Evolutionary conservation across 2,797 vertebrate species (phyloP).

Genomic region (Diplodus puntazzo): DNA sequence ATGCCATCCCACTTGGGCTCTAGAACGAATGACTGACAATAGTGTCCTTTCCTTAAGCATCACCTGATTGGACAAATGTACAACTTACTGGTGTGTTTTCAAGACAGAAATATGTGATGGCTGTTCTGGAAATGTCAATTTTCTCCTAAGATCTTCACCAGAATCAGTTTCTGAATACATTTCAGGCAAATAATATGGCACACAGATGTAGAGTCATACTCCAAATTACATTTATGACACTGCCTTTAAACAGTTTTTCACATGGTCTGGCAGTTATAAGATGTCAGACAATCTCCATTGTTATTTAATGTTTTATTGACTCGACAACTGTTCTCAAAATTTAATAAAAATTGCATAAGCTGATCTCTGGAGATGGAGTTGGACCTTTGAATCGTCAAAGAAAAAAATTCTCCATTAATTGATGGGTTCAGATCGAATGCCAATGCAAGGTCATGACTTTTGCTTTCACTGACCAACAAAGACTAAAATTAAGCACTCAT

Average conservation of each 20-base stretch:
- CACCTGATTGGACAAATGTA: constrained; percentile 3
- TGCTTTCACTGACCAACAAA: background rate
- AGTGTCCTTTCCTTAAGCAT: constrained; percentile 13
- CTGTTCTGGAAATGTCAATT: background rate
- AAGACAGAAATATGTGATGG: constrained; percentile 1
- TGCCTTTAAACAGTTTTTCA: background rate
- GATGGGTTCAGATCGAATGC: background rate
- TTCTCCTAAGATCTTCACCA: constrained; percentile 4
- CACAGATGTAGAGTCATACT: background rate
- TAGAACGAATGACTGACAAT: constrained; percentile 35
- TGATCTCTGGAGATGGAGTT: background rate
- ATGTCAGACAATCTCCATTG: background rate
- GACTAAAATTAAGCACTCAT: background rate
- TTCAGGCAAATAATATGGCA: background rate
- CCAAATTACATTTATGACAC: background rate
- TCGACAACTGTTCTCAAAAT: background rate
- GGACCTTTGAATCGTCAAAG: background rate
- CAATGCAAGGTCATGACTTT: background rate
- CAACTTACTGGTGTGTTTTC: constrained; percentile 5
- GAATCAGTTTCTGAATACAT: constrained; percentile 1
- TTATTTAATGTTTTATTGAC: background rate
- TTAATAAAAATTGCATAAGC: background rate
- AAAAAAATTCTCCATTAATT: background rate
- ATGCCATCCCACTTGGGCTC: constrained; percentile 5
- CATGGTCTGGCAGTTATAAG: background rate